Evolutionary conservation across 2,797 vertebrate genomes (phyloP).

Genomic region (Parauchenoglanis ngamensis): DNA sequence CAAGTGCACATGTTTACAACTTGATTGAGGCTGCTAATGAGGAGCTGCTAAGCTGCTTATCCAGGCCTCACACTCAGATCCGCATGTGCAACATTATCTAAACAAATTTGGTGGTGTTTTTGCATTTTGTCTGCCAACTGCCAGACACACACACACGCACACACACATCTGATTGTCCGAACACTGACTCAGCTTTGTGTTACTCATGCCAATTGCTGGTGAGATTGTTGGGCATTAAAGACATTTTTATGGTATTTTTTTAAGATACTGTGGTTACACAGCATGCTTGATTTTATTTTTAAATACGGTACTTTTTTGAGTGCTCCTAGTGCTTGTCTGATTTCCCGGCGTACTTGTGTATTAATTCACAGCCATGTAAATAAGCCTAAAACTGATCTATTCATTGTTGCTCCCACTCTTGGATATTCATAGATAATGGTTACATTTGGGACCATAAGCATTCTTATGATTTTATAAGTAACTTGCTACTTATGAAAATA

Average conservation of each 20-base stretch:
- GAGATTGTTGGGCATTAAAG: background rate
- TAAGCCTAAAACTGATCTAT: background rate
- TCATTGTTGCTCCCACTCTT: background rate
- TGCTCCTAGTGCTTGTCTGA: background rate
- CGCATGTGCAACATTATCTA: background rate
- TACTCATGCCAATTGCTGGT: background rate
- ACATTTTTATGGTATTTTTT: background rate
- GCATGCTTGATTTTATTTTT: background rate
- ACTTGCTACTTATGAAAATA: background rate
- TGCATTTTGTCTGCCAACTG: conserved; percentile 1
- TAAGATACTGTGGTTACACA: background rate
- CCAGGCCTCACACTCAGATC: background rate
- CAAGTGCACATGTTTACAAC: conserved; percentile 3
- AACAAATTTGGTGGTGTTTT: conserved; percentile 25
- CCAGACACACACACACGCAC: background rate
- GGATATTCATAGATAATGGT: background rate
- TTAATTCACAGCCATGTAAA: background rate
- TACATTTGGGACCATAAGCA: background rate
- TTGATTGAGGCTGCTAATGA: background rate
- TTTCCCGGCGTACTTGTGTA: background rate
- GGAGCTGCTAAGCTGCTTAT: background rate
- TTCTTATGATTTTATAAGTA: background rate
- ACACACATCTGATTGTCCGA: background rate
- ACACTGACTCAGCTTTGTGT: background rate
- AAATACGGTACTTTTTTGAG: background rate